A percentile compares a stretch with the other conserved stretches of the same genome.
Conservation (phyloP, 1,140 invertebrate species). For the Teleogryllus occipitalis region DNA sequence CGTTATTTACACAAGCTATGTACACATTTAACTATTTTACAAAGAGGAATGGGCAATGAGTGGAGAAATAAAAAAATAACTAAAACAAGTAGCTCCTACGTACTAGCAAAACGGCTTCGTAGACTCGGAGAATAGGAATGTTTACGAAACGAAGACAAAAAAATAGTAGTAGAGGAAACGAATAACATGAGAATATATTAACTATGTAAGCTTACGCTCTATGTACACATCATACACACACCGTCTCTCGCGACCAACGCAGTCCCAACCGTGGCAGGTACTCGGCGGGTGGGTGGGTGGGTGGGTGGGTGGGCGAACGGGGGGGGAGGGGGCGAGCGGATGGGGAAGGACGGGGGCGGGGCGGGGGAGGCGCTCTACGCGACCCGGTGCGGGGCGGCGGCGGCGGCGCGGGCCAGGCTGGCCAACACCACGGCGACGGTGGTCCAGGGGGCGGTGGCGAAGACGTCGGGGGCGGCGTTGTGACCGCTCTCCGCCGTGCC, state of each 20-base stretch:
- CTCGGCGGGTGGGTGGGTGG: too few relatives aligned
- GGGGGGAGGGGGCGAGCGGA: not conserved
- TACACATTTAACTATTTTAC: not conserved
- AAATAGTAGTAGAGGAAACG: not conserved
- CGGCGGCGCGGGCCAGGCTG: not conserved
- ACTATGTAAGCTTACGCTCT: not conserved
- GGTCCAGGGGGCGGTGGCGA: not conserved
- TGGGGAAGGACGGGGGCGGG: too few relatives aligned
- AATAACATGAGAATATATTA: not conserved
- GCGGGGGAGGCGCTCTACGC: too few relatives aligned
- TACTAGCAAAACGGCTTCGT: not conserved
- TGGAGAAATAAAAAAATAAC: not conserved
- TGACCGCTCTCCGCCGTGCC: not conserved
- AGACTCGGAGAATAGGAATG: not conserved
- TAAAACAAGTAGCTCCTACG: not conserved
- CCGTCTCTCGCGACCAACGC: too few relatives aligned
- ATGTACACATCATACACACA: not conserved
- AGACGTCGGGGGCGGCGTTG: not conserved
- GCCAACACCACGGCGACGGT: not conserved
- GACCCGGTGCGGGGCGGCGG: not conserved
- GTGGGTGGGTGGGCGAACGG: too few relatives aligned
- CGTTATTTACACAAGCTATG: not conserved
- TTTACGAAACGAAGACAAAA: not conserved
- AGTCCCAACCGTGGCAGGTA: not conserved
- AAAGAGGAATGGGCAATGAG: not conserved